Conservation (phyloP, 2,797 vertebrate species). For the Bryconaethiops microstoma region DNA sequence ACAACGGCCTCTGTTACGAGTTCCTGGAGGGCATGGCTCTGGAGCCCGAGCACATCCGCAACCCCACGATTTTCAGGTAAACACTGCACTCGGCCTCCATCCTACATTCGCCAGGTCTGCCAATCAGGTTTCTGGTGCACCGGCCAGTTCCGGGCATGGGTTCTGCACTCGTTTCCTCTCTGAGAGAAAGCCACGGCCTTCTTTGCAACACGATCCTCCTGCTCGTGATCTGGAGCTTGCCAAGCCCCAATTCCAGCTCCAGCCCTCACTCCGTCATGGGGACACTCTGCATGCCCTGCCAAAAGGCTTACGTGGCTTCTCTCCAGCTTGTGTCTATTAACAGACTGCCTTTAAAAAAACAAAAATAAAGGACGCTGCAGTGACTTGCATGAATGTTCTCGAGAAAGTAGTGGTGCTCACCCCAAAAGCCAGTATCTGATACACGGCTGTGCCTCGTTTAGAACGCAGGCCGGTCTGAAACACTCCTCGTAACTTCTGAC, state of each 20-base stretch:
- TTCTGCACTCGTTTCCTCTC: constrained; percentile 5
- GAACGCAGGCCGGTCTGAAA: too few species aligned
- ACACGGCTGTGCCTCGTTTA: too few species aligned
- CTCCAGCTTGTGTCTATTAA: constrained; percentile 37
- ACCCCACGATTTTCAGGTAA: constrained; percentile 86
- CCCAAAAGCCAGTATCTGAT: too few species aligned
- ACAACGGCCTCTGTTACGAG: constrained; percentile 96
- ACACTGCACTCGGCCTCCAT: background rate
- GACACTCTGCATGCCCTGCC: constrained; percentile 27
- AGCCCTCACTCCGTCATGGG: background rate
- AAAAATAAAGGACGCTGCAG: background rate
- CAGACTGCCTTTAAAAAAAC: background rate
- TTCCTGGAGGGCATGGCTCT: constrained; percentile 91
- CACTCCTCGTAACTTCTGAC: too few species aligned
- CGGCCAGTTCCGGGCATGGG: background rate
- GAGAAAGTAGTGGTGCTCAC: too few species aligned
- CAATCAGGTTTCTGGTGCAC: background rate
- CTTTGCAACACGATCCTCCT: constrained; percentile 28
- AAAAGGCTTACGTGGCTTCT: constrained; percentile 6
- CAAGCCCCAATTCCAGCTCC: background rate
- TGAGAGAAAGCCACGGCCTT: constrained; percentile 5
- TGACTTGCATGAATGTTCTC: background rate
- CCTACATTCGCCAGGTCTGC: background rate
- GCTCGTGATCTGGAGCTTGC: background rate
- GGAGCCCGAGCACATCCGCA: constrained; percentile 91